These are phyloP conservation scores for Bombus impatiens DNA, from an alignment of 1,140 invertebrate species.

Conservation along the genomic window DNA sequence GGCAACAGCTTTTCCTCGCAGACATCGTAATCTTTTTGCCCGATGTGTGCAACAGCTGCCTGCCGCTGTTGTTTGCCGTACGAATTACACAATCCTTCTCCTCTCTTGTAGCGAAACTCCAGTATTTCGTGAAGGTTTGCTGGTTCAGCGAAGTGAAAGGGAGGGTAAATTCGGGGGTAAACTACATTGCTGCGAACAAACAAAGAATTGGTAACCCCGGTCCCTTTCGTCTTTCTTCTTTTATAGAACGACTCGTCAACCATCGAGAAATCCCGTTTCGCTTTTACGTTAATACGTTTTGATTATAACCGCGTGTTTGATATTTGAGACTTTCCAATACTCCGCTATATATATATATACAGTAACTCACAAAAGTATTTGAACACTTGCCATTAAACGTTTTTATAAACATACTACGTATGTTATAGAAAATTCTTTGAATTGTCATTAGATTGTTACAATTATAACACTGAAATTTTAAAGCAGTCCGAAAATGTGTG, in stretches of 20 bases:
- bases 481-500: no score
- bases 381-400: neutral
- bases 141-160: neutral
- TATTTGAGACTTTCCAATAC: neutral
- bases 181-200: slow-evolving; percentile 33
- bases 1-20: slow-evolving; percentile 7
- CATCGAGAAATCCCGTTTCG: neutral
- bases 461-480: no score
- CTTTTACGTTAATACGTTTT: slow-evolving; percentile 1
- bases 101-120: slow-evolving; percentile 21
- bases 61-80: slow-evolving; percentile 18
- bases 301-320: neutral
- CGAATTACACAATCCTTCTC: slow-evolving; percentile 51
- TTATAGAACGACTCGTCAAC: neutral
- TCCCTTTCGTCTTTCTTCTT: neutral
- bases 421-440: neutral
- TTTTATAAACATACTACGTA: no score
- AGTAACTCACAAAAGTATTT: neutral
- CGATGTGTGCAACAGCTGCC: slow-evolving; percentile 33
- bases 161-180: neutral
- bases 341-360: no score
- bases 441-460: neutral
- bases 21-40: slow-evolving; percentile 28
- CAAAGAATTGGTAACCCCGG: slow-evolving; percentile 16
- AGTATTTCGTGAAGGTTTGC: slow-evolving; percentile 24